Percentiles rank a stretch among this genome's conserved stretches.
Evolutionary conservation across 2,888 invertebrate genomes (phyloP).

Genomic region (Cacoxenus indagator): DNA sequence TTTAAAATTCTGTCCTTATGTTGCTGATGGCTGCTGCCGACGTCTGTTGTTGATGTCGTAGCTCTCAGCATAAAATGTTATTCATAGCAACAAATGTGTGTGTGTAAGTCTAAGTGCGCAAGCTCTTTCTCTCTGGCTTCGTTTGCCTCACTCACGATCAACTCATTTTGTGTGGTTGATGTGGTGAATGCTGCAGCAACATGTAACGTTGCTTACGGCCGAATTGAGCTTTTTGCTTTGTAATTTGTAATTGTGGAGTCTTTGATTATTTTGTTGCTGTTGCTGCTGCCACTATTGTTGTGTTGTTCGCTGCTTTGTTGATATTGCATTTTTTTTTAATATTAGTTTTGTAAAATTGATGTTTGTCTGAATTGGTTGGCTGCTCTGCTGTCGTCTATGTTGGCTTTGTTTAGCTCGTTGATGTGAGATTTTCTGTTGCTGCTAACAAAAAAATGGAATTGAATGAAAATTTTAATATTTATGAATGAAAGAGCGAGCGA

Average conservation of each 20-base stretch:
- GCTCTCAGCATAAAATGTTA: not conserved
- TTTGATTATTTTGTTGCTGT: not conserved
- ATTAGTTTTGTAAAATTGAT: too few species aligned
- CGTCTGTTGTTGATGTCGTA: constrained; percentile 31
- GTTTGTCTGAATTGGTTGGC: too few species aligned
- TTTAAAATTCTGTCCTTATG: constrained; percentile 4
- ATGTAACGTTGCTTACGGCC: not conserved
- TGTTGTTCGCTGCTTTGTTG: not conserved
- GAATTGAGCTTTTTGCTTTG: not conserved
- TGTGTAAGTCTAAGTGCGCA: too few species aligned
- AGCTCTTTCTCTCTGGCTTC: not conserved
- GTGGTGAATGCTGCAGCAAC: not conserved
- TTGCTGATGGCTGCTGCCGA: constrained; percentile 36
- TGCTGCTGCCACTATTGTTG: not conserved
- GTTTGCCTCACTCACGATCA: too few species aligned
- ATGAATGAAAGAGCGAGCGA: too few species aligned
- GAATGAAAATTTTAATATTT: not conserved
- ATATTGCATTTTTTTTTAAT: too few species aligned
- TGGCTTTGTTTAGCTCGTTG: too few species aligned
- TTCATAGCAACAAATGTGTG: not conserved
- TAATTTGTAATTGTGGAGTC: not conserved
- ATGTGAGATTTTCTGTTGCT: too few species aligned
- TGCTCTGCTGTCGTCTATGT: too few species aligned
- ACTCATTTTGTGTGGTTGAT: not conserved
- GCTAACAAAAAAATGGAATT: too few species aligned